phyloP scores from a whole-genome alignment of 2,888 invertebrate species.

The Argyra leucocephala region DNA sequence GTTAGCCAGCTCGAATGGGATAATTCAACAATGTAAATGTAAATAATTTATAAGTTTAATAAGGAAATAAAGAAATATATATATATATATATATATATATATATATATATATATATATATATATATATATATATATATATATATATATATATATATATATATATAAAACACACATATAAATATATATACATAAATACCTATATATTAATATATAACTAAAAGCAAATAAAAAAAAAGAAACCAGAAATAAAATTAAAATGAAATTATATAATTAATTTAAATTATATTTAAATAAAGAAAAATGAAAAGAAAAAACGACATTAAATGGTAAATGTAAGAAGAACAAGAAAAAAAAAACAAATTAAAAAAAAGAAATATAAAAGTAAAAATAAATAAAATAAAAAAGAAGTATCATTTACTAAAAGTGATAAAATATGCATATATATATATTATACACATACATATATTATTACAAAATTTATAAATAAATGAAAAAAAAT shows the following conservation, averaged over 20 bases:
- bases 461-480: neutral
- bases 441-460: neutral
- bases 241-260: slow-evolving; percentile 15
- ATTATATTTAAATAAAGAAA: neutral
- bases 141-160: slow-evolving; percentile 16
- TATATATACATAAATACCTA: slow-evolving; percentile 11
- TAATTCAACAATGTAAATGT: slow-evolving; percentile 63
- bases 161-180: neutral
- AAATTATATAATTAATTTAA: slow-evolving; percentile 16
- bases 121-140: slow-evolving; percentile 16
- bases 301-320: neutral
- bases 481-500: neutral
- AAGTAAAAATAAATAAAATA: neutral
- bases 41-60: slow-evolving; percentile 1
- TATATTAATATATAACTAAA: slow-evolving; percentile 14
- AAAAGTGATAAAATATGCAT: neutral
- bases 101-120: slow-evolving; percentile 17
- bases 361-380: neutral
- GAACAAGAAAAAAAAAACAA: neutral
- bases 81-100: slow-evolving; percentile 16
- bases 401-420: neutral
- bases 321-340: too few species aligned
- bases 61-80: neutral
- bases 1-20: slow-evolving; percentile 71
- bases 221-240: slow-evolving; percentile 8